Percentiles rank a stretch among this genome's conserved stretches.
Evolutionary conservation across 2,888 invertebrate genomes (phyloP).

Genomic region (Macrophya alboannulata): DNA sequence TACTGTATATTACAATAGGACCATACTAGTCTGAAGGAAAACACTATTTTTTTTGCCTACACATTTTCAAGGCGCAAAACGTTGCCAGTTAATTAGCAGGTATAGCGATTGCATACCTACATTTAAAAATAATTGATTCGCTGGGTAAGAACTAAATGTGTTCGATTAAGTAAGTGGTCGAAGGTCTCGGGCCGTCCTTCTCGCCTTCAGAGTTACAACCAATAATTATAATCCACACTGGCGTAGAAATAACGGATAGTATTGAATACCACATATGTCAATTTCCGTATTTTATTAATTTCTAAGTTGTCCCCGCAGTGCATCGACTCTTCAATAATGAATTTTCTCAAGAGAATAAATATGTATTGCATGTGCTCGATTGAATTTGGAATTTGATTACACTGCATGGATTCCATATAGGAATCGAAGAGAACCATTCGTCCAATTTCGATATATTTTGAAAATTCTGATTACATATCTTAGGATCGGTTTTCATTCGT

Average conservation of each 20-base stretch:
- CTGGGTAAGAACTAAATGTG: conserved; percentile 22
- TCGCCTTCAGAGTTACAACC: not conserved
- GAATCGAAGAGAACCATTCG: not conserved
- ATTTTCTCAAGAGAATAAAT: not conserved
- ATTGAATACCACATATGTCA: not conserved
- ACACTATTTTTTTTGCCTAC: not conserved
- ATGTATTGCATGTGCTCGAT: not conserved
- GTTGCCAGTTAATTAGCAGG: conserved; percentile 3
- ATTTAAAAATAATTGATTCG: conserved; percentile 29
- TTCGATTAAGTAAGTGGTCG: conserved; percentile 20
- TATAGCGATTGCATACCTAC: not conserved
- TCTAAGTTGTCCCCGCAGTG: not conserved
- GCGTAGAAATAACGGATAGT: not conserved
- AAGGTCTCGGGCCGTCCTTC: conserved; percentile 14
- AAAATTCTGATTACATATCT: too few relatives aligned
- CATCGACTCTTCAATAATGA: not conserved
- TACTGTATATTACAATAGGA: not conserved
- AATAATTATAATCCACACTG: conserved; percentile 36
- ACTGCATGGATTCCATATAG: not conserved
- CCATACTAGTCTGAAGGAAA: not conserved
- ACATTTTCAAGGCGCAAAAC: not conserved
- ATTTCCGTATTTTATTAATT: not conserved
- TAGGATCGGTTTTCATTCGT: too few relatives aligned
- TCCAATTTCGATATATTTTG: not conserved
- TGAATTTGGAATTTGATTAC: not conserved